Conservation (phyloP, 1,140 invertebrate genomes). For the Drosophila aff. region DNA sequence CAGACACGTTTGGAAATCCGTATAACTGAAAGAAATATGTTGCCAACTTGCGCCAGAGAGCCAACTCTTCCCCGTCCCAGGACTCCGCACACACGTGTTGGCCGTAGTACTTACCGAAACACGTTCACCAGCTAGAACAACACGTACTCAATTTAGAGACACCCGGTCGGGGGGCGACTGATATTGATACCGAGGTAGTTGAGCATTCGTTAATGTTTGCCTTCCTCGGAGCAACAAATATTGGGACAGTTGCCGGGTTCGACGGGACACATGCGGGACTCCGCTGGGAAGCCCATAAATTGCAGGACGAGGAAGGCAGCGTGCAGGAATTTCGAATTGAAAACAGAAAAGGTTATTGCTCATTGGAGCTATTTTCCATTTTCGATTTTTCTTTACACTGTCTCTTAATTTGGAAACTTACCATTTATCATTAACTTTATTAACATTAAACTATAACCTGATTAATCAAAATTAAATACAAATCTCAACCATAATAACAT, state of each 20-base stretch:
- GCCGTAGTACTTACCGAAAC: constrained; percentile 74
- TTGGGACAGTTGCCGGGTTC: constrained; percentile 45
- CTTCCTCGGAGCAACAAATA: constrained; percentile 48
- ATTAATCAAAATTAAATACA: not conserved
- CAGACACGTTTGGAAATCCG: constrained; percentile 77
- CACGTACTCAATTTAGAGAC: constrained; percentile 79
- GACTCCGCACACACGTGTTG: constrained; percentile 38
- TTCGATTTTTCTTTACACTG: constrained; percentile 17
- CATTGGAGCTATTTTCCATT: constrained; percentile 45
- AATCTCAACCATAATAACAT: not conserved
- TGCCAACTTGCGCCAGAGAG: constrained; percentile 42
- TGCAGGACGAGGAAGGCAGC: constrained; percentile 14
- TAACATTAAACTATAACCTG: not conserved
- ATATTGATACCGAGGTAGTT: constrained; percentile 53
- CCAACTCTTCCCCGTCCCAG: constrained; percentile 5
- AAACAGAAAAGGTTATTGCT: constrained; percentile 43
- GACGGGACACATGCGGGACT: constrained; percentile 22
- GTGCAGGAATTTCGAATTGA: constrained; percentile 41
- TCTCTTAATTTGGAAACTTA: not conserved
- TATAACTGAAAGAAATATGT: constrained; percentile 79
- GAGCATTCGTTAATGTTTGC: constrained; percentile 63
- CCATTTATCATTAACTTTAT: not conserved
- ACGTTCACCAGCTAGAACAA: constrained; percentile 76
- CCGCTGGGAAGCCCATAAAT: constrained; percentile 57
- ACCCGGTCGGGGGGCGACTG: constrained; percentile 40